Evolutionary conservation across 2,113 vertebrate genomes (phyloP), one percentile per base, ranked within the genome.

Genomic region (Irena cyanogastra): DNA sequence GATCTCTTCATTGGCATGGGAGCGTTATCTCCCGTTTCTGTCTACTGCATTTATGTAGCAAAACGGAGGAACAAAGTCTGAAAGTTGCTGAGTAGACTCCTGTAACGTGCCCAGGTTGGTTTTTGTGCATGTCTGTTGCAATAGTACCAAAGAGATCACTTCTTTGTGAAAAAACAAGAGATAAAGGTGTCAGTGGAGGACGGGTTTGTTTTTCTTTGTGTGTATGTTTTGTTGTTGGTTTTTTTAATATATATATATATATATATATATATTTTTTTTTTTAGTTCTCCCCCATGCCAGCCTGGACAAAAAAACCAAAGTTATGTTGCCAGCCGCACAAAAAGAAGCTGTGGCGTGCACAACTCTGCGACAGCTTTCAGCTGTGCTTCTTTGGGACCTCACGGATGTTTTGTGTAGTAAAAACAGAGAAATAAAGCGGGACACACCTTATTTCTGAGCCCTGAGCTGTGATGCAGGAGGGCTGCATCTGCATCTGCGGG

Each of bases 401-500:
- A 75, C 26, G 45, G 75, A n/a, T 72, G 66, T 92, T 96, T 95
- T 81, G 60, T 87, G 79, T 27, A 63, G 59, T 16, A 21, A 77
- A 63, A 70, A 24, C 31, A 63, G 27, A 56, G 35, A 63, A 44
- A 31, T 50, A 89, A 92, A 61, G 19, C 41, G 83, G 92, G 70
- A 44, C 94, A 92, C 89, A 82, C 71, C 79, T 94, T 60, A 86
- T 89, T 96, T 90, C 61, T 54, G 68, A 94, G 42, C 76, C 64
- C 64, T 50, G 89, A 91, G 94, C 87, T 96, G 89, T 91, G 91
- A 95, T 72, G 94, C 80, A 56, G 83, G 94, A 68, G 33, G 88
- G 95, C 94, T 97, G 87, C 89, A n/a, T n/a, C n/a, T n/a, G n/a
- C n/a, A n/a, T 95, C 78, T 91, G 89, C 88, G 45, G 97, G 63